Conservation (phyloP, 1,140 invertebrate genomes). For the Cherax quadricarinatus region DNA sequence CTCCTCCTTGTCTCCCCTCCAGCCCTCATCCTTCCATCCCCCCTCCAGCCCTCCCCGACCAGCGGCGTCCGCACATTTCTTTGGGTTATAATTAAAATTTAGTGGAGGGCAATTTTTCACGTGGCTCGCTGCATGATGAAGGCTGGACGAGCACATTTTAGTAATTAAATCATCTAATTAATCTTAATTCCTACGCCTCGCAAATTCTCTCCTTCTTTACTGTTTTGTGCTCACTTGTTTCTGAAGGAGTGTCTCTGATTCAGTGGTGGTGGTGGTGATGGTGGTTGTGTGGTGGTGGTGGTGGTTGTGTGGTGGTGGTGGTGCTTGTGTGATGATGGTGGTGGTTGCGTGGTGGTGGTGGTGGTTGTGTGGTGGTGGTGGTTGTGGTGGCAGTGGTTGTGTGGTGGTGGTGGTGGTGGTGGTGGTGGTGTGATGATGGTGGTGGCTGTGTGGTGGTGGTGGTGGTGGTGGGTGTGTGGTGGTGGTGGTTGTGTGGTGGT, state of each 20-base stretch:
- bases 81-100: neutral
- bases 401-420: too few relatives aligned
- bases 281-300: neutral
- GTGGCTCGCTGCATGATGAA: neutral
- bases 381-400: too few relatives aligned
- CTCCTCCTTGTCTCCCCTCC: neutral
- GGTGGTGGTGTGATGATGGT: too few relatives aligned
- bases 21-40: neutral
- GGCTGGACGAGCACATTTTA: neutral
- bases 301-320: neutral
- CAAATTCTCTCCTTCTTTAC: conserved; percentile 1
- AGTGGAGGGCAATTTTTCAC: neutral
- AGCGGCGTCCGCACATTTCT: neutral
- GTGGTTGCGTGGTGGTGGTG: too few relatives aligned
- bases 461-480: too few relatives aligned
- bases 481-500: too few relatives aligned
- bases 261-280: neutral
- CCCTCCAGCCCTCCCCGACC: neutral
- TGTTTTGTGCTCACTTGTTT: neutral
- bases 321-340: too few relatives aligned
- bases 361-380: too few relatives aligned
- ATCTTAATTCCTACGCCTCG: neutral
- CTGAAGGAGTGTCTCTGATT: neutral
- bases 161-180: neutral
- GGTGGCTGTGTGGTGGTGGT: too few relatives aligned